Conservation (phyloP, 2,888 invertebrate genomes). For the Lithophane socia region DNA sequence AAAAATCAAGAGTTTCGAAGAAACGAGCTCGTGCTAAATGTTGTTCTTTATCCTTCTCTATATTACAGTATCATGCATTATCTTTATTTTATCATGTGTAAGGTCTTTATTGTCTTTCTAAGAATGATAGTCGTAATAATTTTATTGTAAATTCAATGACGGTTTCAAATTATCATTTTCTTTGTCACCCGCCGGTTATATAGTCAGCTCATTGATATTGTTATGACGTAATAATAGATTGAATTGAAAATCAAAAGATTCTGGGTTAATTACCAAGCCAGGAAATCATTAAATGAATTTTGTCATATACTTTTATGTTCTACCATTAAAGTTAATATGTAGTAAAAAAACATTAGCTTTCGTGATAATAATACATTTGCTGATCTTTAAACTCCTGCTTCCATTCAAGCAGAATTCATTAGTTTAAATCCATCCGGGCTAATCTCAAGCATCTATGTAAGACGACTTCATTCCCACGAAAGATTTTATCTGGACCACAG, state of each 20-base stretch:
- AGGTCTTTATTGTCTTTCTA: conserved; percentile 47
- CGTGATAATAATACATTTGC: conserved; percentile 14
- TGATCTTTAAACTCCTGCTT: conserved; percentile 36
- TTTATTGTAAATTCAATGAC: conserved; percentile 39
- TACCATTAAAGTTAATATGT: neutral
- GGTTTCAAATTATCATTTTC: conserved; percentile 30
- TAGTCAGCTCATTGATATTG: conserved; percentile 12
- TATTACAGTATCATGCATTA: conserved; percentile 34
- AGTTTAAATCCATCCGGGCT: conserved; percentile 50
- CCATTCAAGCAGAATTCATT: conserved; percentile 45
- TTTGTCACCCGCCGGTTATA: conserved; percentile 26
- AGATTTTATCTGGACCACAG: conserved; percentile 71
- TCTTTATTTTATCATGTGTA: conserved; percentile 48
- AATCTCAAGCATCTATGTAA: conserved; percentile 62
- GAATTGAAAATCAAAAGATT: neutral
- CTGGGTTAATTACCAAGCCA: neutral
- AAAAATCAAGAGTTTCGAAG: conserved; percentile 48
- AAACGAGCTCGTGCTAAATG: conserved; percentile 31
- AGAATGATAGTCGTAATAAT: conserved; percentile 44
- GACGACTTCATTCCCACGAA: conserved; percentile 75
- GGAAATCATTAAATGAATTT: neutral
- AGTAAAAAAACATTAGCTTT: neutral
- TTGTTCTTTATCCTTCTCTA: conserved; percentile 33
- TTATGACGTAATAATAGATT: neutral
- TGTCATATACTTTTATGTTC: neutral